These are phyloP conservation scores for Channallabes apus DNA, from an alignment of 2,797 vertebrate species.

Conservation along the genomic window DNA sequence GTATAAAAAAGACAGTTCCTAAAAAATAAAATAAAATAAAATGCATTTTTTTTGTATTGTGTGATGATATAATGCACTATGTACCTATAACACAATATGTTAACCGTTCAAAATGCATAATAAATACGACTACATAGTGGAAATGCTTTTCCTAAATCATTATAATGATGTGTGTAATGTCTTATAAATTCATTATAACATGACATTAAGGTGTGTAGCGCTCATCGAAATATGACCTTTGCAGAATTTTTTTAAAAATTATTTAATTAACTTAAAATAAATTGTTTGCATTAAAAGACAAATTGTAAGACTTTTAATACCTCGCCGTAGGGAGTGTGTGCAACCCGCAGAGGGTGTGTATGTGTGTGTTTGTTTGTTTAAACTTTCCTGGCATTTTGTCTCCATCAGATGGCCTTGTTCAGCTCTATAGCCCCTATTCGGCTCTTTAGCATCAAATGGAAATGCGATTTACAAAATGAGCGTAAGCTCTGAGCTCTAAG, in stretches of 20 bases:
- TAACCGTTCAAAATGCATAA: neutral
- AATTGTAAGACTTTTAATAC: neutral
- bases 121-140: too few species aligned
- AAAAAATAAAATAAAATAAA: too few species aligned
- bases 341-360: neutral
- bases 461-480: constrained; percentile 25
- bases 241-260: neutral
- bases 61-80: neutral
- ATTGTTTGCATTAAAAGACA: neutral
- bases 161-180: neutral
- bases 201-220: neutral
- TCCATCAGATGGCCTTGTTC: constrained; percentile 38
- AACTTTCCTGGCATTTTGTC: constrained; percentile 18
- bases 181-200: neutral
- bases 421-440: constrained; percentile 33
- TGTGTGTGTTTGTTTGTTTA: neutral
- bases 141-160: neutral
- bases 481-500: neutral
- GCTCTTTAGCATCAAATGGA: constrained; percentile 11
- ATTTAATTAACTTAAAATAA: neutral
- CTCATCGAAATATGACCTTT: neutral
- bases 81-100: neutral
- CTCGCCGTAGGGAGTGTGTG: neutral
- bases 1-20: too few species aligned
- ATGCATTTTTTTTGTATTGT: neutral